Evolutionary conservation across 2,113 vertebrate species (phyloP).

Genomic region (Marmota monax): DNA sequence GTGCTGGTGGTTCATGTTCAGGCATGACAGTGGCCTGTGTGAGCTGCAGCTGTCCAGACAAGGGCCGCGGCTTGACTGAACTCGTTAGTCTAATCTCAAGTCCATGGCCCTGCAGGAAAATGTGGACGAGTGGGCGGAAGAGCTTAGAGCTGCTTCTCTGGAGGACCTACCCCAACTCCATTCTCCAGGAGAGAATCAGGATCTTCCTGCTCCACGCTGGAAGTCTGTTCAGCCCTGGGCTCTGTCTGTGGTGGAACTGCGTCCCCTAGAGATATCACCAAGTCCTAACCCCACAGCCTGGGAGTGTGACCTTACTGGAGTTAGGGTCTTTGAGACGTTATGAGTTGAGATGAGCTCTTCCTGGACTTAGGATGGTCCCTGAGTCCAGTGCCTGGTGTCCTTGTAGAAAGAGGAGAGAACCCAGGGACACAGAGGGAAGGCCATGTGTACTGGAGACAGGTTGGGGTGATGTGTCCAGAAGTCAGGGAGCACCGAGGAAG

Average conservation of each 20-base stretch:
- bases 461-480: rapidly evolving
- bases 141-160: rapidly evolving
- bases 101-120: neutral
- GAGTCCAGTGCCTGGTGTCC: neutral
- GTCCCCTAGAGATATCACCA: rapidly evolving
- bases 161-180: neutral
- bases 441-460: neutral
- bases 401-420: too few relatives aligned
- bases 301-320: too few relatives aligned
- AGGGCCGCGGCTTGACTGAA: neutral
- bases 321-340: neutral
- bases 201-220: neutral
- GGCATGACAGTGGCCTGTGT: too few relatives aligned
- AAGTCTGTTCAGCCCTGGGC: neutral
- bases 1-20: too few relatives aligned
- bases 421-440: neutral
- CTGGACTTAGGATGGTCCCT: neutral
- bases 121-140: neutral
- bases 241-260: neutral
- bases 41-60: neutral
- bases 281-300: neutral
- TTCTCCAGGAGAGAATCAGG: neutral
- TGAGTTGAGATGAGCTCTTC: neutral
- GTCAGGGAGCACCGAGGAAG: neutral
- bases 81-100: neutral